Base-by-base conservation (phyloP, 2,797 vertebrate genomes). In the Enteromius paludinosus region DNA sequence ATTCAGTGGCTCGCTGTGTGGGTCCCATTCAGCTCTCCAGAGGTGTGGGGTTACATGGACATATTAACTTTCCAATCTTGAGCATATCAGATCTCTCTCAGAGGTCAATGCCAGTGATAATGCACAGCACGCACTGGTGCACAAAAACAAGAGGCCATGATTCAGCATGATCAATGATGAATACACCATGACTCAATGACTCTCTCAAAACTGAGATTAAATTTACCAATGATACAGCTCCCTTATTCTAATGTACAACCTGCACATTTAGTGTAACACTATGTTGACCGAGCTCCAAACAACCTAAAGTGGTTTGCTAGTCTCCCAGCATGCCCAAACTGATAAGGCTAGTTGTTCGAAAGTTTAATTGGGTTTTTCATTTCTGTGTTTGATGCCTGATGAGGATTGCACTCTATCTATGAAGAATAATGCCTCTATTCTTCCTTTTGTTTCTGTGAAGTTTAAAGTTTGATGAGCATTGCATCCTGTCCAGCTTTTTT, bases 11-110 rank as follows among this genome's bases (percentile, higher is more conserved):
- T 76, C 75, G 83, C 61, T 52, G 70, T 54, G 70, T 78, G 74
- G 61, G 68, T 73, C 69, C 38, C 81, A 75, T 76, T 75, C 70
- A 79, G 54, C 33, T 43, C 70, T 54, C 12, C 17, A 65, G 59
- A 85, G 83, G 90, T 91, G 90, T 90, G 88, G 85, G 88, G 87
- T 92, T 93, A 90, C 90, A 89, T 23, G 52, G 84, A 72, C 86
- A 84, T 89, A 92, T 91, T 92, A 92, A 88, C 85, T 90, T 81
- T 85, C 68, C 77, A 78, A 84, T 69, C 84, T 47, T 43, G 79
- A 81, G 45, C 28, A 30, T 62, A 90, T 88, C 81, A 79, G 72
- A 86, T 86, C 83, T 70, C 81, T 84, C 84, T 59, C 68, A 43
- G 61, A 87, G 85, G 61, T 73, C 77, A 85, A 80, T 81, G 82